A percentile compares a stretch with the other conserved stretches of the same genome.
Evolutionary conservation across 2,888 invertebrate species (phyloP).

Genomic region (Lapara coniferarum): DNA sequence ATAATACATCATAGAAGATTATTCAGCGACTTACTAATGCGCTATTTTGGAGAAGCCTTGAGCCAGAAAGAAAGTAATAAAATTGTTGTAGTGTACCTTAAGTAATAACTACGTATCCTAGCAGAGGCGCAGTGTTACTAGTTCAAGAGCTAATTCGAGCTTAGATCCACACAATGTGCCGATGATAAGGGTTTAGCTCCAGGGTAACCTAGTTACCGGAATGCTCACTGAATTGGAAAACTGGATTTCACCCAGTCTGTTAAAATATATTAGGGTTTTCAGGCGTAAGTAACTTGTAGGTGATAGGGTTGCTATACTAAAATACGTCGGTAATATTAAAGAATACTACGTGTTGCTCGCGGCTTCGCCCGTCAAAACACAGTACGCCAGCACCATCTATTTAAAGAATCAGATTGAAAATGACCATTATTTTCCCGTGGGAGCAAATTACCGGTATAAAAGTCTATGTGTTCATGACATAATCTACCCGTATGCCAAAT

Average conservation of each 20-base stretch:
- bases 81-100: not conserved
- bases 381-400: too few relatives aligned
- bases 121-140: not conserved
- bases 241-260: constrained; percentile 7
- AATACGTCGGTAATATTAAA: not conserved
- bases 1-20: too few relatives aligned
- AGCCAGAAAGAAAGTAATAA: not conserved
- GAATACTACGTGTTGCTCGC: not conserved
- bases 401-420: too few relatives aligned
- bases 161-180: constrained; percentile 67
- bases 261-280: constrained; percentile 1
- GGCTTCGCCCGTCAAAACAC: too few relatives aligned
- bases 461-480: too few relatives aligned
- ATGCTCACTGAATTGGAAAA: constrained; percentile 25
- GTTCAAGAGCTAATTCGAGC: constrained; percentile 41
- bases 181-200: constrained; percentile 57
- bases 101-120: not conserved
- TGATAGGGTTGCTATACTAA: constrained; percentile 3
- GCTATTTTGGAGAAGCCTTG: not conserved
- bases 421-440: too few relatives aligned
- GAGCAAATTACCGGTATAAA: too few relatives aligned
- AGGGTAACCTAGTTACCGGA: constrained; percentile 52
- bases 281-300: not conserved
- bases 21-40: not conserved
- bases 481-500: too few relatives aligned